A percentile compares a stretch with the other conserved stretches of the same genome.
Evolutionary conservation across 1,140 invertebrate species (phyloP).

Genomic region (Ptiloglossa arizonensis): DNA sequence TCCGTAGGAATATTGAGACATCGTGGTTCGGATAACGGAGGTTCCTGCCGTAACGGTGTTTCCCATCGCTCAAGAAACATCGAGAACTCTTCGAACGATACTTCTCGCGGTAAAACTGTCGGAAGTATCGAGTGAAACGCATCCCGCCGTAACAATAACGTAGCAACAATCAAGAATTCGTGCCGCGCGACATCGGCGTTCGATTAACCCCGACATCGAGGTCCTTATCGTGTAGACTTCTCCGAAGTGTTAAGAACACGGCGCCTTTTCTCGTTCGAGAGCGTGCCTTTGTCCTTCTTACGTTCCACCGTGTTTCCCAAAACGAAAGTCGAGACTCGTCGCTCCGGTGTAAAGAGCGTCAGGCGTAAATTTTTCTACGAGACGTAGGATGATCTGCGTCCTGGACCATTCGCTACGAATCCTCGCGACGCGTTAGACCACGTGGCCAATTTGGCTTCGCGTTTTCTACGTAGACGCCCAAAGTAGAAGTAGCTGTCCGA

Average conservation of each 20-base stretch:
- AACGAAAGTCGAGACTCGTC: constrained; percentile 21
- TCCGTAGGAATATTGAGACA: too few species aligned
- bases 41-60: too few species aligned
- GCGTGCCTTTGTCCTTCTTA: constrained; percentile 65
- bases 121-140: neutral
- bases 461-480: constrained; percentile 45
- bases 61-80: neutral
- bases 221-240: neutral
- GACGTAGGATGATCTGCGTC: constrained; percentile 5
- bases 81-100: neutral
- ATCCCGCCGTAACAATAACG: neutral
- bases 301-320: constrained; percentile 20
- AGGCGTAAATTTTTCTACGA: constrained; percentile 40
- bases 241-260: neutral
- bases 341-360: neutral
- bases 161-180: neutral
- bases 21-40: too few species aligned
- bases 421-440: constrained; percentile 20
- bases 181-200: neutral
- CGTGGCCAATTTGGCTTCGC: constrained; percentile 15
- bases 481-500: neutral
- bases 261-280: constrained; percentile 58
- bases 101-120: neutral
- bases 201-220: neutral
- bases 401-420: neutral